A percentile compares a stretch with the other conserved stretches of the same genome.
Evolutionary conservation across 1,140 invertebrate species (phyloP).

Genomic region (Diorhabda elongata): DNA sequence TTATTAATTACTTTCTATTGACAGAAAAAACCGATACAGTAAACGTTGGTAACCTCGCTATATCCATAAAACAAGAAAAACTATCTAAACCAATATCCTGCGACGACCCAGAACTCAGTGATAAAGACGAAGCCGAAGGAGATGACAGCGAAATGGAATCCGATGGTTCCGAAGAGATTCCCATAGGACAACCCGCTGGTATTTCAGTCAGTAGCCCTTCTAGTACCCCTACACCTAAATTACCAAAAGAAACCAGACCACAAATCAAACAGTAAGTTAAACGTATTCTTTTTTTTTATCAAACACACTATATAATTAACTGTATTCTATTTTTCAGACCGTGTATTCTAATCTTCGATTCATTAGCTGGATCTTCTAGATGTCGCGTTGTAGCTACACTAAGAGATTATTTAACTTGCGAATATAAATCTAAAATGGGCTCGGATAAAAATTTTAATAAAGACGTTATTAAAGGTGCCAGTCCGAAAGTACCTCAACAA

Average conservation of each 20-base stretch:
- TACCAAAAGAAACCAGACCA: slow-evolving; percentile 43
- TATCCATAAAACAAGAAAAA: slow-evolving; percentile 44
- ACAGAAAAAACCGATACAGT: background rate
- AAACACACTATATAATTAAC: background rate
- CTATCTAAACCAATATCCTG: slow-evolving; percentile 54
- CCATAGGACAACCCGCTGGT: slow-evolving; percentile 39
- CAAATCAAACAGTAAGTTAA: slow-evolving; percentile 58
- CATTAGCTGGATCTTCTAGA: slow-evolving; percentile 75
- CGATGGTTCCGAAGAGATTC: slow-evolving; percentile 58
- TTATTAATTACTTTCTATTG: background rate
- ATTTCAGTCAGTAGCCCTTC: slow-evolving; percentile 3
- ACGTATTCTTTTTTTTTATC: background rate
- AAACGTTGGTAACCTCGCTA: slow-evolving; percentile 11
- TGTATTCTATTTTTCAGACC: slow-evolving; percentile 56
- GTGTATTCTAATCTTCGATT: slow-evolving; percentile 94
- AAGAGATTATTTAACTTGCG: slow-evolving; percentile 83
- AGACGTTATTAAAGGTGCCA: slow-evolving; percentile 76
- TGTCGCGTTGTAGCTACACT: slow-evolving; percentile 80
- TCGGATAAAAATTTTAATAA: slow-evolving; percentile 66
- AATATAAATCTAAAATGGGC: slow-evolving; percentile 76
- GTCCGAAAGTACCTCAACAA: slow-evolving; percentile 91
- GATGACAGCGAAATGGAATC: slow-evolving; percentile 62
- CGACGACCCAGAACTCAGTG: slow-evolving; percentile 65
- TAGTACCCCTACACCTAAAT: slow-evolving; percentile 1
- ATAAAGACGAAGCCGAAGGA: slow-evolving; percentile 78